A percentile compares a stretch with the other conserved stretches of the same genome.
These are phyloP conservation scores for Strigamia maritima DNA, from an alignment of 2,888 invertebrate species.

Conservation along the genomic window DNA sequence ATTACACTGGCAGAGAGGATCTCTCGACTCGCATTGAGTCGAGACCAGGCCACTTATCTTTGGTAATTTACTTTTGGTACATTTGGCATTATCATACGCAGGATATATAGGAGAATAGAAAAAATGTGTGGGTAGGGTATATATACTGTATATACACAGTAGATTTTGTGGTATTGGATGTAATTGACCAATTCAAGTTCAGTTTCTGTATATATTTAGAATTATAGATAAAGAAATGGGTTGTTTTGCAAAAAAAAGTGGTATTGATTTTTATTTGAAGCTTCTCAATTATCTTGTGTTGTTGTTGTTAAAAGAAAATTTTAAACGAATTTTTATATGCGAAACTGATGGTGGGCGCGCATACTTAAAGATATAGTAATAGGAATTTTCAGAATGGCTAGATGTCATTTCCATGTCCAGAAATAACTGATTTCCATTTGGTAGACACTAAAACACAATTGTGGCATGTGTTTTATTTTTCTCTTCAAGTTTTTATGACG, in stretches of 20 bases:
- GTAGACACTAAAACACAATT: background rate
- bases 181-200: background rate
- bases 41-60: slow-evolving; percentile 34
- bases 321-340: too few species aligned
- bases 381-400: background rate
- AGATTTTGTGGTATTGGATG: background rate
- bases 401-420: background rate
- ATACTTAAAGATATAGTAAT: too few species aligned
- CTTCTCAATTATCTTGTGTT: too few species aligned
- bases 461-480: slow-evolving; percentile 10
- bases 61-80: slow-evolving; percentile 32
- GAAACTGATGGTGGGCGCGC: too few species aligned
- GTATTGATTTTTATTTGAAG: background rate
- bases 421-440: too few species aligned
- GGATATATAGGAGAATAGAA: too few species aligned
- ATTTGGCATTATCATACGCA: slow-evolving; percentile 6
- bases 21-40: slow-evolving; percentile 28
- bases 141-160: background rate
- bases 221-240: too few species aligned
- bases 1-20: slow-evolving; percentile 34
- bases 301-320: too few species aligned
- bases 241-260: background rate
- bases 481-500: background rate
- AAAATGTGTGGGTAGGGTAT: too few species aligned
- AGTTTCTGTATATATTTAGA: too few species aligned